A percentile compares a stretch with the other conserved stretches of the same genome.
Conservation (phyloP, 2,888 invertebrate species). For the Cartodere bifasciata region DNA sequence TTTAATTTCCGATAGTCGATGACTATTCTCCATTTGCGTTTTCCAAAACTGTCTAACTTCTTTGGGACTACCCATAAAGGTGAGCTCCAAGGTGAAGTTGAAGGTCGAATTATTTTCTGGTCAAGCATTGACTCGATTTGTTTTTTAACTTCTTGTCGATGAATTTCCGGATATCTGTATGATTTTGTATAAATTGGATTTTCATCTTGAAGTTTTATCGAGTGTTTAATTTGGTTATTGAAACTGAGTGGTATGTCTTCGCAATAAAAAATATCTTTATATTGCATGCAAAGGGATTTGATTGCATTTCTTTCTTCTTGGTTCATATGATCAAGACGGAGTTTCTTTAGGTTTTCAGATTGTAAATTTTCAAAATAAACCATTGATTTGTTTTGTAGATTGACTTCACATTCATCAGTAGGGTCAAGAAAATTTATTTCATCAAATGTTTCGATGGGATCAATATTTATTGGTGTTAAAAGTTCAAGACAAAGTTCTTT, state of each 20-base stretch:
- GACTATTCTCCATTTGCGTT: constrained; percentile 18
- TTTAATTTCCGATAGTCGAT: constrained; percentile 20
- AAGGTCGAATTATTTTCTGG: constrained; percentile 13
- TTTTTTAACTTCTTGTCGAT: constrained; percentile 17
- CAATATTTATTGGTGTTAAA: neutral
- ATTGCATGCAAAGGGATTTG: constrained; percentile 11
- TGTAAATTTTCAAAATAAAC: too few species aligned
- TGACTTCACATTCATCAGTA: constrained; percentile 5
- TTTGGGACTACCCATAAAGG: constrained; percentile 19
- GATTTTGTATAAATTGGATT: constrained; percentile 16
- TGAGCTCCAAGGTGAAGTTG: constrained; percentile 12
- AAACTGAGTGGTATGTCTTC: constrained; percentile 11
- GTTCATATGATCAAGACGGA: constrained; percentile 14
- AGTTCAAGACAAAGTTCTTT: constrained; percentile 2
- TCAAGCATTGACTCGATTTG: constrained; percentile 15
- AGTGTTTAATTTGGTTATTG: constrained; percentile 17
- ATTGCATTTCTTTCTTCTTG: constrained; percentile 12
- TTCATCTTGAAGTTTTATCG: constrained; percentile 11
- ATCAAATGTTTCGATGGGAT: neutral
- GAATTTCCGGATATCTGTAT: constrained; percentile 19
- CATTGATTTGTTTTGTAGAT: constrained; percentile 4
- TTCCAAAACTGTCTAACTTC: constrained; percentile 15
- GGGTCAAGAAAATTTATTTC: too few species aligned
- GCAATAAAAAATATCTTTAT: constrained; percentile 13
- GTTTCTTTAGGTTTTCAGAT: constrained; percentile 3